Percentiles rank a stretch among this genome's conserved stretches.
phyloP scores from a whole-genome alignment of 2,113 vertebrate species.

The Gambusia holbrooki region DNA sequence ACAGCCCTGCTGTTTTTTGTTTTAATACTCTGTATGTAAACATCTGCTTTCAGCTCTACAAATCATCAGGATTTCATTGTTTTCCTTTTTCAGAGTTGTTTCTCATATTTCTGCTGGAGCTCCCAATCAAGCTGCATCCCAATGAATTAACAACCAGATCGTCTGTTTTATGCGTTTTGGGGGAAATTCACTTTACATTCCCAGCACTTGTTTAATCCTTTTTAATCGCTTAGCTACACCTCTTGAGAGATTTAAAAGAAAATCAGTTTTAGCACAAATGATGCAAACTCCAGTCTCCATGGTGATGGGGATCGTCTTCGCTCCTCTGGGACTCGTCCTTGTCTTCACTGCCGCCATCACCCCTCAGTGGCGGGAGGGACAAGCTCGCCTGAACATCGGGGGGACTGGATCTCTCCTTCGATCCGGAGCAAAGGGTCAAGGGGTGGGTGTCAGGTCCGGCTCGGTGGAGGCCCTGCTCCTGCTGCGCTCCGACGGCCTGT shows the following conservation, averaged over 20 bases:
- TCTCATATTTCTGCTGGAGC: not conserved
- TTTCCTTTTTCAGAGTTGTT: constrained; percentile 17
- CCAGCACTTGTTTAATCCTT: not conserved
- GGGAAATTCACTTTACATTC: not conserved
- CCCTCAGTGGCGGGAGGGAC: constrained; percentile 82
- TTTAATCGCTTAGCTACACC: too few relatives aligned
- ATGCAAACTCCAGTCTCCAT: constrained; percentile 82
- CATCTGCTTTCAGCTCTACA: not conserved
- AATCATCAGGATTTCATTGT: not conserved
- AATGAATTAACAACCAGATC: constrained; percentile 1
- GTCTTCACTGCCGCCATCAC: constrained; percentile 83
- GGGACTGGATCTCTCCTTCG: constrained; percentile 46
- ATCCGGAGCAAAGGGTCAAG: constrained; percentile 47
- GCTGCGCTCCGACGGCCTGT: constrained; percentile 79
- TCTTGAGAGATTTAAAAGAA: not conserved
- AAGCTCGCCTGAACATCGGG: constrained; percentile 62
- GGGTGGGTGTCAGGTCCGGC: constrained; percentile 29
- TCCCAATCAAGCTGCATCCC: not conserved
- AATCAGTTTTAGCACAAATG: not conserved
- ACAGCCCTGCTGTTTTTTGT: too few relatives aligned
- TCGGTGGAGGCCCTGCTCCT: constrained; percentile 64
- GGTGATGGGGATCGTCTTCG: constrained; percentile 83
- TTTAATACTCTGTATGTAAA: not conserved
- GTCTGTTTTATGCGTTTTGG: not conserved
- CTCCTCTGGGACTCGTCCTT: constrained; percentile 81